Percentiles rank a stretch among this genome's conserved stretches.
phyloP scores from a whole-genome alignment of 1,140 invertebrate species.

The Plectrocnemia conspersa region DNA sequence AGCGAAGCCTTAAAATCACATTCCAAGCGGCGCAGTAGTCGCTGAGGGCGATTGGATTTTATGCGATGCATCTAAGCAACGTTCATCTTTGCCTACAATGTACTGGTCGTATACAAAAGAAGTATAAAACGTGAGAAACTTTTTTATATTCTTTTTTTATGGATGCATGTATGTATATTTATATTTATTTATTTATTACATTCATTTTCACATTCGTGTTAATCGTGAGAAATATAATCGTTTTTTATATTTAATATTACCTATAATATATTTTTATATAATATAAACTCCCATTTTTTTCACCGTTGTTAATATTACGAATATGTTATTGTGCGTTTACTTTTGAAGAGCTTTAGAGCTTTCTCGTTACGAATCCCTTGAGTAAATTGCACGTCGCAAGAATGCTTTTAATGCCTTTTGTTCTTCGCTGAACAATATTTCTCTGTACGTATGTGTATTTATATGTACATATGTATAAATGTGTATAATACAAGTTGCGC shows the following conservation, averaged over 20 bases:
- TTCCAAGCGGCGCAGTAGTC: background rate
- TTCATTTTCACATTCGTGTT: constrained; percentile 1
- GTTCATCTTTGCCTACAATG: constrained; percentile 5
- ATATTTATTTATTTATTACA: constrained; percentile 6
- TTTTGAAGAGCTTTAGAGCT: background rate
- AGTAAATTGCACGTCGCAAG: constrained; percentile 4
- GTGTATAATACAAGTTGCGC: constrained; percentile 10
- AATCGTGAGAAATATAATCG: constrained; percentile 11
- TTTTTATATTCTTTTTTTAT: constrained; percentile 2
- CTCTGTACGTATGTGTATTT: background rate
- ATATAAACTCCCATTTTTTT: background rate
- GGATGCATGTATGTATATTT: too few relatives aligned
- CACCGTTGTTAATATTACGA: background rate
- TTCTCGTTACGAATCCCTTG: background rate
- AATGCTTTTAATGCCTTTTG: constrained; percentile 28
- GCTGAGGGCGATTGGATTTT: constrained; percentile 7
- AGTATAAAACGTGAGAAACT: constrained; percentile 8
- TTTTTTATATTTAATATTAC: background rate
- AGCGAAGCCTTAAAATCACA: constrained; percentile 1
- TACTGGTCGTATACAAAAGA: too few relatives aligned
- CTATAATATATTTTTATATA: background rate
- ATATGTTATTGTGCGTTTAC: background rate
- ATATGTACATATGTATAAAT: constrained; percentile 4
- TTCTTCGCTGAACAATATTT: constrained; percentile 4
- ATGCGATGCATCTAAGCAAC: constrained; percentile 10